Conservation (phyloP, 2,888 invertebrate species). For the Acrobasis suavella region DNA sequence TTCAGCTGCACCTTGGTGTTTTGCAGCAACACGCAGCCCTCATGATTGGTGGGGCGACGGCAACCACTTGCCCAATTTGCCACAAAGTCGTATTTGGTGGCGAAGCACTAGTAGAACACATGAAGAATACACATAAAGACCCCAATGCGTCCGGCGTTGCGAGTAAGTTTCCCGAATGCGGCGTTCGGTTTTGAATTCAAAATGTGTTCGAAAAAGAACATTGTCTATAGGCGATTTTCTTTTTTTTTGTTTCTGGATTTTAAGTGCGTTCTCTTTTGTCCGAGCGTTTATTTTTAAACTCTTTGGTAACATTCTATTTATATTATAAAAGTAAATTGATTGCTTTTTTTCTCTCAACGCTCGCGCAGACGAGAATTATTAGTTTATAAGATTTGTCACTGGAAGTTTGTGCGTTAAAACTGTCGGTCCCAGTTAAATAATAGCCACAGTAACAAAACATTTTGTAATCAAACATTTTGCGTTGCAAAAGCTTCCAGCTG, state of each 20-base stretch:
- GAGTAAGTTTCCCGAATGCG: conserved; percentile 86
- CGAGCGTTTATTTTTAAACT: conserved; percentile 20
- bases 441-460: conserved; percentile 47
- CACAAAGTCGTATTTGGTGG: conserved; percentile 97
- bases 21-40: conserved; percentile 97
- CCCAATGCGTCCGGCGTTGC: conserved; percentile 94
- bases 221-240: conserved; percentile 45
- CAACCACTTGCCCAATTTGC: conserved; percentile 95
- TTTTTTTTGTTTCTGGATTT: conserved; percentile 36
- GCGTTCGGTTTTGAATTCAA: conserved; percentile 38
- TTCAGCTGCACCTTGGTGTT: conserved; percentile 96
- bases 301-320: not conserved
- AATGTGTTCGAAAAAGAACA: conserved; percentile 34
- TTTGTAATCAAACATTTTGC: conserved; percentile 44
- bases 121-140: conserved; percentile 97
- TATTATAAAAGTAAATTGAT: not conserved
- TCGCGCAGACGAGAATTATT: conserved; percentile 64
- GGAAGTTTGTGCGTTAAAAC: conserved; percentile 65
- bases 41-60: conserved; percentile 94
- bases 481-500: conserved; percentile 74
- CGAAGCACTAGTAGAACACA: conserved; percentile 96
- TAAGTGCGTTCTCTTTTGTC: conserved; percentile 40
- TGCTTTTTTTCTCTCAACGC: conserved; percentile 23
- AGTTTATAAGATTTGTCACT: conserved; percentile 70
- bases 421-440: conserved; percentile 43